Evolutionary conservation across 2,113 vertebrate genomes (phyloP).

Genomic region (Mus pahari): DNA sequence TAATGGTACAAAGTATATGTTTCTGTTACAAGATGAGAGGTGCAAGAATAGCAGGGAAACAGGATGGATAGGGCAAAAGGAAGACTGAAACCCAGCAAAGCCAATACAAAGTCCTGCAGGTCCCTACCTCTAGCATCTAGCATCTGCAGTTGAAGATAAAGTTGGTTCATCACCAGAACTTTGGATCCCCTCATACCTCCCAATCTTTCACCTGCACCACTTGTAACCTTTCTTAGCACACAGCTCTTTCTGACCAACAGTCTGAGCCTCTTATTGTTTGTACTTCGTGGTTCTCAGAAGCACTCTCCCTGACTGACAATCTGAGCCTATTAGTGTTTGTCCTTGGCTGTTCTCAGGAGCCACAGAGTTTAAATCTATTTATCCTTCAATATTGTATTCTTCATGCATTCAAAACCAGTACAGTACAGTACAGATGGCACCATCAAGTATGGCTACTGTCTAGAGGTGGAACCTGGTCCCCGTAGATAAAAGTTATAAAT

Average conservation of each 20-base stretch:
- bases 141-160: background rate
- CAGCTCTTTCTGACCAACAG: background rate
- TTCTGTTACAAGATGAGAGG: background rate
- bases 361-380: too few species aligned
- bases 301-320: background rate
- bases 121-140: background rate
- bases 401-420: background rate
- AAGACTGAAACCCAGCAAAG: background rate
- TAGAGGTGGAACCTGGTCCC: background rate
- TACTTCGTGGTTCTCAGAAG: background rate
- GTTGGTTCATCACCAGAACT: background rate
- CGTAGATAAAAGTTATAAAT: background rate
- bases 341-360: background rate
- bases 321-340: background rate
- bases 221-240: background rate
- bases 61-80: background rate
- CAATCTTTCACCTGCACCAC: background rate
- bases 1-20: background rate
- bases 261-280: background rate
- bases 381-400: too few species aligned
- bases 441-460: background rate
- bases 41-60: background rate
- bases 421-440: background rate
- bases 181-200: rapidly evolving
- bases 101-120: background rate